A percentile compares a stretch with the other conserved stretches of the same genome.
Evolutionary conservation across 2,113 vertebrate species (phyloP).

Genomic region (Hystrix brachyura): DNA sequence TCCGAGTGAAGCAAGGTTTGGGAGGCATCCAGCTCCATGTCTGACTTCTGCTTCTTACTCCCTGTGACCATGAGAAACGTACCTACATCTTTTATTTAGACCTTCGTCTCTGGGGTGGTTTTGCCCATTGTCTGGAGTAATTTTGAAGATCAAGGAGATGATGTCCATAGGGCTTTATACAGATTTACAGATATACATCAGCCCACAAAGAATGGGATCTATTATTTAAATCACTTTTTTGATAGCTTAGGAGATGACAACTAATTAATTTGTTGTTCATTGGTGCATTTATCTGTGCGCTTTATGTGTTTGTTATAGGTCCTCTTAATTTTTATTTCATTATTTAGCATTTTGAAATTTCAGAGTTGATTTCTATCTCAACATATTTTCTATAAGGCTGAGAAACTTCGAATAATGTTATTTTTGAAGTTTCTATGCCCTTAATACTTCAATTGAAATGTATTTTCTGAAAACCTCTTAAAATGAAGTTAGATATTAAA

Average conservation of each 20-base stretch:
- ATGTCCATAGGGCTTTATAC: neutral
- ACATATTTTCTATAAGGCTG: neutral
- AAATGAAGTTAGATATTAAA: conserved; percentile 9
- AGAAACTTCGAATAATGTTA: neutral
- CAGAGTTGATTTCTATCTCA: neutral
- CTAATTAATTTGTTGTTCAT: neutral
- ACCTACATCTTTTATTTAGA: neutral
- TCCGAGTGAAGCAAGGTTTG: conserved; percentile 35
- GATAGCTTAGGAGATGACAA: neutral
- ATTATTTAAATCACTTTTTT: conserved; percentile 1
- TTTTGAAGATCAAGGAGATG: neutral
- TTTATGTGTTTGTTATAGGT: neutral
- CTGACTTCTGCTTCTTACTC: neutral
- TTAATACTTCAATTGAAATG: conserved; percentile 2
- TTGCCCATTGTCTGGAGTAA: neutral
- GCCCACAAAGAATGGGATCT: neutral
- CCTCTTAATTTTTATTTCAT: neutral
- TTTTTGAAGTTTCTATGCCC: conserved; percentile 18
- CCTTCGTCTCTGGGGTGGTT: neutral
- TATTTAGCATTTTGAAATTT: conserved; percentile 18
- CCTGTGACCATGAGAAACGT: neutral
- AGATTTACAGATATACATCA: neutral
- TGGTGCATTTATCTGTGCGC: neutral
- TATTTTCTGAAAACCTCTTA: conserved; percentile 6
- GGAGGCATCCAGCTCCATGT: neutral